Base-by-base conservation (phyloP, 2,888 invertebrate genomes). In the Neoaliturus tenellus region DNA sequence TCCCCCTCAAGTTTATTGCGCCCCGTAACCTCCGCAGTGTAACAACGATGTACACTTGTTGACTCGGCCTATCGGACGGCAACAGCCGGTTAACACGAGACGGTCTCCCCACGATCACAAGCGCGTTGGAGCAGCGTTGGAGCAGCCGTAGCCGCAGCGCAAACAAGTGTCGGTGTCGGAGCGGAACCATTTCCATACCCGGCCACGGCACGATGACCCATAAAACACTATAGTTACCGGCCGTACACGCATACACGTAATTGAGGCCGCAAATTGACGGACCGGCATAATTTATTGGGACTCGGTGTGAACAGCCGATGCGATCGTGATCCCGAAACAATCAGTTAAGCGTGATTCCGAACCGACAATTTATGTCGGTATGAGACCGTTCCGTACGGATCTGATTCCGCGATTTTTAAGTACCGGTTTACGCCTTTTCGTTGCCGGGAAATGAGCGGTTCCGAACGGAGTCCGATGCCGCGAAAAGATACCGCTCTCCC, bases 141-240 rank as follows among this genome's bases (percentile, higher is more conserved):
- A 67, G 67, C 4, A 25, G 51, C 17, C 8, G n/a, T n/a, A n/a
- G n/a, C n/a, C n/a, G n/a, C n/a, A n/a, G n/a, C n/a, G n/a, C n/a
- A n/a, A n/a, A n/a, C 58, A 5, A 12, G 67, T 33, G 67, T 33
- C 20, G 31, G 69, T 69, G 23, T 33, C 23, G 69, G 39, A 62
- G 2, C 35, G 20, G 39, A 31, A 69, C 69, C 23, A 39, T 69
- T 39, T 69, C 69, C 39, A 69, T 69, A 69, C 23, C 67, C 5
- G 58, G 58, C 23, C 35, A 2, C 75, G 39, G 75, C 44, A 28
- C 39, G 75, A 75, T 41, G 75, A 39, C 28, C 75, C 75, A 75
- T 75, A 75, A 75, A 75, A 41, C 75, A 75, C 75, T 75, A 48
- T 75, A 75, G 75, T 75, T 75, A 75, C 75, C 41, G 48, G 41